phyloP scores from a whole-genome alignment of 2,797 vertebrate species.

The Dallia pectoralis region DNA sequence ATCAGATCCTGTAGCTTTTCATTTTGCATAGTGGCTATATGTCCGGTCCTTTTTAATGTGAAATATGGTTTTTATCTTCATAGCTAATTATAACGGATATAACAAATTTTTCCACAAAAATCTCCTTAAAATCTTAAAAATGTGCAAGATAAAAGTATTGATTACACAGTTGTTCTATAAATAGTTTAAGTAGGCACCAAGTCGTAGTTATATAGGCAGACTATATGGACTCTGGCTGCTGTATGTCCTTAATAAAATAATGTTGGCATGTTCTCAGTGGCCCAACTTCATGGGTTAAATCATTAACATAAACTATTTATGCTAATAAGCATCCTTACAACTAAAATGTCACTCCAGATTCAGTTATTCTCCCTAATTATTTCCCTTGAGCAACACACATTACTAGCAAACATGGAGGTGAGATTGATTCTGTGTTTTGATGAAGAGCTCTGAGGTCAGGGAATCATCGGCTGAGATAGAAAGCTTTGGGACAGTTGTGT shows the following conservation, averaged over 20 bases:
- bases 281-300: slow-evolving; percentile 52
- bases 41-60: not conserved
- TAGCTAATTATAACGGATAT: not conserved
- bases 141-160: slow-evolving; percentile 23
- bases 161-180: slow-evolving; percentile 19
- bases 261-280: slow-evolving; percentile 48
- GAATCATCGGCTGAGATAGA: slow-evolving; percentile 27
- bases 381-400: slow-evolving; percentile 26
- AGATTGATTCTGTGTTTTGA: not conserved
- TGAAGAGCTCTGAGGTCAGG: not conserved
- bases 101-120: not conserved
- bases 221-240: slow-evolving; percentile 31
- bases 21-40: not conserved
- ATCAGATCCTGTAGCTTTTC: not conserved
- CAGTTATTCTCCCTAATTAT: slow-evolving; percentile 45
- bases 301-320: slow-evolving; percentile 62
- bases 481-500: slow-evolving; percentile 30
- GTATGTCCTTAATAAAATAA: slow-evolving; percentile 52
- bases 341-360: slow-evolving; percentile 61
- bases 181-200: slow-evolving; percentile 36
- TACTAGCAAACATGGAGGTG: slow-evolving; percentile 39
- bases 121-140: not conserved
- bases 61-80: not conserved
- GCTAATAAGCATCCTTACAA: slow-evolving; percentile 65
- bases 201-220: slow-evolving; percentile 33